Base-by-base conservation (phyloP, 2,888 invertebrate species). In the Acrobeloides nanus region DNA sequence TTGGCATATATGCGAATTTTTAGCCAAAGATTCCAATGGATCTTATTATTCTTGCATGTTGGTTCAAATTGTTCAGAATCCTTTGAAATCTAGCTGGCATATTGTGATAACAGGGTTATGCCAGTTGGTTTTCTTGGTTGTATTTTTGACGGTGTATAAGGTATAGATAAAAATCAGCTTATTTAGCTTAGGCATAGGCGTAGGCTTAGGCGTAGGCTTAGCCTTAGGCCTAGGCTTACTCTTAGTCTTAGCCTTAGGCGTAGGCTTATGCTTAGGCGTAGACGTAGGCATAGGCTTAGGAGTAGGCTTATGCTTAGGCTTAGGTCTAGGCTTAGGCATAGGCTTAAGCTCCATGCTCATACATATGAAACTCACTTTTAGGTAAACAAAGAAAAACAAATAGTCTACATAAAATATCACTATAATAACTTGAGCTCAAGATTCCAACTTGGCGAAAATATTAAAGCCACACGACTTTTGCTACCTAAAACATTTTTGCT, bases 31-130 rank as follows among this genome's bases (percentile, higher is more conserved):
- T 12, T 18, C 8, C 15, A n/a, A 51, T n/a, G n/a, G n/a, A n/a
- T n/a, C n/a, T 17, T 54, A 57, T 27, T 32, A 51, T 0, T 17
- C 43, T 15, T 54, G 55, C 26, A 23, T 31, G 8, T 46, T 54
- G 12, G n/a, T 17, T 10, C 35, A 53, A 23, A 20, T 44, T 1
- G 26, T n/a, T 5, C 38, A 27, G 27, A 40, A 58, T 31, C 43
- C 57, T 15, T 24, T 59, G 17, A 54, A 54, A 31, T 52, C 38
- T 8, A 48, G 52, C 15, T 54, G 55, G 57, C 55, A 54, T 35
- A 35, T 54, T 2, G 17, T 54, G 2, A 33, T 58, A 20, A 33
- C 51, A 4, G 21, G 26, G 1, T 24, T 55, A 4, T 51, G 51
- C n/a, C 50, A 50, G 31, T 38, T 51, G 3, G 54, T 51, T 12